A percentile compares a stretch with the other conserved stretches of the same genome.
Conservation (phyloP, 1,140 invertebrate species). For the Trichonephila clavipes region DNA sequence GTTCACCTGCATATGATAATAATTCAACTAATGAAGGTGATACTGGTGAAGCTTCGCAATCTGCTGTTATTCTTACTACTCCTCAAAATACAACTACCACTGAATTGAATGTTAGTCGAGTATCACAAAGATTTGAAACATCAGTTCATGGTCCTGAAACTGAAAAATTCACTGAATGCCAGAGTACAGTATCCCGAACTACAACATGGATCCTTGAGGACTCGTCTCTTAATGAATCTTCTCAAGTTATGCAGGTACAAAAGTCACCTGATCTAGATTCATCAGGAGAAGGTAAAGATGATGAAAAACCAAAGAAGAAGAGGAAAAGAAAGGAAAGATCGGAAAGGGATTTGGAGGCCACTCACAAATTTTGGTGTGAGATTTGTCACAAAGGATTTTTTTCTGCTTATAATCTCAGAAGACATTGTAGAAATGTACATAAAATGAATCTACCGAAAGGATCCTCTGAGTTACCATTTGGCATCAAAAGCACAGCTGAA, state of each 20-base stretch:
- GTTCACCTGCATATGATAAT: conserved; percentile 66
- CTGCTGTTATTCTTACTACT: conserved; percentile 63
- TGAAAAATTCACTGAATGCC: conserved; percentile 65
- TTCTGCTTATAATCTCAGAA: conserved; percentile 74
- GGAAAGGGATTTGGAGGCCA: conserved; percentile 23
- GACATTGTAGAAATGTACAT: conserved; percentile 75
- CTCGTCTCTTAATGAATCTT: conserved; percentile 50
- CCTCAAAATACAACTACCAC: conserved; percentile 64
- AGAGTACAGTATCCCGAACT: conserved; percentile 61
- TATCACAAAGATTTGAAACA: conserved; percentile 64
- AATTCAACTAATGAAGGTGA: conserved; percentile 60
- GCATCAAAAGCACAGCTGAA: conserved; percentile 37
- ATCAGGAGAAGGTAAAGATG: conserved; percentile 57
- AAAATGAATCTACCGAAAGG: conserved; percentile 70
- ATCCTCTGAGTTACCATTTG: conserved; percentile 66
- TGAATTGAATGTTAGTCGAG: conserved; percentile 63
- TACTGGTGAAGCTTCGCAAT: background rate
- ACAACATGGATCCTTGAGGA: conserved; percentile 71
- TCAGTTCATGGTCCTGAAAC: conserved; percentile 56
- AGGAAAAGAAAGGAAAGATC: conserved; percentile 47
- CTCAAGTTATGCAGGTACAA: conserved; percentile 28
- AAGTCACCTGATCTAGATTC: conserved; percentile 67
- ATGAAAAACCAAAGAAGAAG: conserved; percentile 63
- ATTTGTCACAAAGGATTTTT: conserved; percentile 72
- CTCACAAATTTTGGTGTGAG: conserved; percentile 75